phyloP scores from a whole-genome alignment of 2,113 vertebrate species.

The Excalfactoria chinensis region DNA sequence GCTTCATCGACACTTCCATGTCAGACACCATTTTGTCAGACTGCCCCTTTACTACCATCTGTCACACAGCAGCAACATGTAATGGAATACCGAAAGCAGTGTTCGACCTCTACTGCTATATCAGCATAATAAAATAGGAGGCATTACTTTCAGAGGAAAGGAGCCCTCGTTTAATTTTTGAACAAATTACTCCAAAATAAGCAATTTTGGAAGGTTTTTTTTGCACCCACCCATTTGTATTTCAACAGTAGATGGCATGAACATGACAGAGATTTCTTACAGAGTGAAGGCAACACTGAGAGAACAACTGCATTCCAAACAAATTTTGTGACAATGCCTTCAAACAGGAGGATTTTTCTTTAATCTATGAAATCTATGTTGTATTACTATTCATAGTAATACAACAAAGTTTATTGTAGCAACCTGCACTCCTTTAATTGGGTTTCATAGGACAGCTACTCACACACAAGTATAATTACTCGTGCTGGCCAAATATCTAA shows the following conservation, averaged over 20 bases:
- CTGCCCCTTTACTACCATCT: no score
- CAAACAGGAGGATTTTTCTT: background rate
- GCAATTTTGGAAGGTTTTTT: background rate
- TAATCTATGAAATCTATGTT: background rate
- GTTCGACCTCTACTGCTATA: no score
- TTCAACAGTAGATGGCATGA: conserved; percentile 50
- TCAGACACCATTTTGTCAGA: no score
- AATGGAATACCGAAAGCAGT: no score
- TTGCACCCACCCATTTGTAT: background rate
- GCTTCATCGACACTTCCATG: background rate
- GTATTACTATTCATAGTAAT: background rate
- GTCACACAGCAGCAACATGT: no score
- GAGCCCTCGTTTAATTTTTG: background rate
- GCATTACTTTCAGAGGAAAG: no score
- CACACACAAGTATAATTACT: background rate
- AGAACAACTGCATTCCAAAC: background rate
- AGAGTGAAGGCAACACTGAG: background rate
- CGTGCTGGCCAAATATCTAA: background rate
- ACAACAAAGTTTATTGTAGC: background rate
- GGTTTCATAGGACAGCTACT: background rate
- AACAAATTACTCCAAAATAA: background rate
- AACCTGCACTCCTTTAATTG: background rate
- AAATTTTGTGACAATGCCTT: background rate
- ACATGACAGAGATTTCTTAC: background rate
- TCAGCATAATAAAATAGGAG: no score